Percentiles rank a stretch among this genome's conserved stretches.
Conservation (phyloP, 2,888 invertebrate genomes). For the Crioceris asparagi region DNA sequence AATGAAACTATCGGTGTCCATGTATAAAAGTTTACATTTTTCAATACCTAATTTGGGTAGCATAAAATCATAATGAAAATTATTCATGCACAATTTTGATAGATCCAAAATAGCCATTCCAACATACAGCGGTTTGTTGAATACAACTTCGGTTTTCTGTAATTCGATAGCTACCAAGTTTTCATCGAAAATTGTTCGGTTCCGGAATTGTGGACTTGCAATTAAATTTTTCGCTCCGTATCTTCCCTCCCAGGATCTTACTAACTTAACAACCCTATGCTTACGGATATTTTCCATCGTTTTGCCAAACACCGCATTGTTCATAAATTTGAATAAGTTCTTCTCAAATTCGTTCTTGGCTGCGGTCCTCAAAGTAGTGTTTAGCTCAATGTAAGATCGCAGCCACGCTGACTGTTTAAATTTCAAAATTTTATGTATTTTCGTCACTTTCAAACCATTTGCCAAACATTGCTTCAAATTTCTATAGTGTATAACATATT, state of each 20-base stretch:
- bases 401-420: constrained; percentile 4
- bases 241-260: constrained; percentile 19
- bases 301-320: constrained; percentile 24
- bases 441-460: constrained; percentile 1
- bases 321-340: constrained; percentile 2
- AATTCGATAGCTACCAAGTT: constrained; percentile 15
- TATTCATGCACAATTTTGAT: constrained; percentile 16
- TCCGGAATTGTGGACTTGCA: constrained; percentile 13
- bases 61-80: constrained; percentile 18
- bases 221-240: constrained; percentile 16
- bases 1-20: constrained; percentile 11
- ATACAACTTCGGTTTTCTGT: constrained; percentile 11
- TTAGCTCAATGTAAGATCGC: constrained; percentile 4
- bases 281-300: constrained; percentile 33
- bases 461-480: constrained; percentile 4
- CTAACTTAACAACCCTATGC: constrained; percentile 27
- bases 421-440: constrained; percentile 6
- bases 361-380: constrained; percentile 5
- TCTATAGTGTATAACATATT: constrained; percentile 17
- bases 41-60: constrained; percentile 7
- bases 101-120: constrained; percentile 17
- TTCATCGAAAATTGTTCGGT: constrained; percentile 13
- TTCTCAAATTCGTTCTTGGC: constrained; percentile 5
- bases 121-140: constrained; percentile 17
- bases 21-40: constrained; percentile 13